Base-by-base conservation (phyloP, 2,113 vertebrate species). In the Sylvilagus bachmani region DNA sequence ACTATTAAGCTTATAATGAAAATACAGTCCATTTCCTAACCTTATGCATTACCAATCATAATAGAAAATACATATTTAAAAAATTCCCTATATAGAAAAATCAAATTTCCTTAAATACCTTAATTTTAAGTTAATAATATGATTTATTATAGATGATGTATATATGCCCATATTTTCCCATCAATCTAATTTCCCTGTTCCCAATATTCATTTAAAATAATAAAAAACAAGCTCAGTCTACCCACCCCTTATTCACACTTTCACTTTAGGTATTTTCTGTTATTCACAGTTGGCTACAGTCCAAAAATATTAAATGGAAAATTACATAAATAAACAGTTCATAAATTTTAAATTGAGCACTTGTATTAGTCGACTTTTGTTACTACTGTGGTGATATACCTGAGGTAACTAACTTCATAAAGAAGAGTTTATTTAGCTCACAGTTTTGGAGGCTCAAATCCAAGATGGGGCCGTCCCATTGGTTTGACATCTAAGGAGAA, bases 81-180 rank as follows among this genome's bases (percentile, higher is more conserved):
- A 58, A 75, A 74, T n/a, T 16, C 13, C 38, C 75, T 70, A 89
- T 58, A 74, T 55, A 70, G 33, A 91, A 93, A 70, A 95, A 70
- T 91, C 1, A 81, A 84, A 51, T 79, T 36, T 77, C 31, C 10
- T 51, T 49, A 11, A 58, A 21, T 51, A 22, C 58, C 5, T 64
- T 53, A 16, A 62, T 62, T 78, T 95, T 90, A 36, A 82, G 2
- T 36, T 36, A 4, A 6, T 92, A 36, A 25, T 3, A 33, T 12
- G 1, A 64, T 14, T 19, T 87, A 6, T 27, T 71, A 4, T 74
- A 12, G 5, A 58, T 53, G 16, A 7, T 78, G 22, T 73, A 0
- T 53, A 51, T 62, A 14, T 7, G 67, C 1, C 22, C 81, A 33
- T 75, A 0, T 84, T 89, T 67, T 51, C 75, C 4, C 10, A 92